Evolutionary conservation across 1,140 invertebrate species (phyloP), one percentile per base, ranked within the genome.

Genomic region (Coptotermes formosanus): DNA sequence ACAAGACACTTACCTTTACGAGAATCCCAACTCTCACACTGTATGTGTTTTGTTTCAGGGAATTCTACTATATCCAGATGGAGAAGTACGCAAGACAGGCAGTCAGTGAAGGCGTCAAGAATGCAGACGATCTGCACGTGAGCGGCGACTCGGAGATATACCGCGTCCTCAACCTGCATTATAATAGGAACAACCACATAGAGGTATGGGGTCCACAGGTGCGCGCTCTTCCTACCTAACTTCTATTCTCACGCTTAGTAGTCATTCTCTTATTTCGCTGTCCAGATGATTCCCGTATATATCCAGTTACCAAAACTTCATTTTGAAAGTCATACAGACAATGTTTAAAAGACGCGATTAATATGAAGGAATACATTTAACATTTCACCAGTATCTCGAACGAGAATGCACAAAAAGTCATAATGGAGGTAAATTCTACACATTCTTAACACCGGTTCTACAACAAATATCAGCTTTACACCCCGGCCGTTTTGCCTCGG

Each of bases 41-140:
- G n/a, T 85, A 30, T 59, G n/a, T 85, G 83, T 69, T 59, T 89
- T 87, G 90, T 95, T 96, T 82, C 95, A 99, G 99, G 92, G 99
- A 99, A 93, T 99, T 99, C 93, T 99, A 98, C 94, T 99, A 99
- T 93, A 99, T 99, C 90, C 99, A 99, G 93, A 99, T 99, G 98
- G 99, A 99, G 93, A 99, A 99, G 92, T 99, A 99, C 92, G 98
- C 99, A 85, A 94, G 98, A 89, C 98, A 99, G 92, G 97, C 98
- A 52, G 95, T 99, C 88, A 98, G 97, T 88, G 99, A 99, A 93
- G 98, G 98, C 83, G 94, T 98, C 88, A 98, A 98, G 91, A 95
- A 94, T 89, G 93, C 95, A 44, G 98, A 99, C 87, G 98, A 99
- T 89, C 93, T 99, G 75, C 95, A 96, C 89, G 98, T 99, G 55